Evolutionary conservation across 2,797 vertebrate genomes (phyloP), one percentile per base, ranked within the genome.

Genomic region (Pseudotriccus pelzelni): DNA sequence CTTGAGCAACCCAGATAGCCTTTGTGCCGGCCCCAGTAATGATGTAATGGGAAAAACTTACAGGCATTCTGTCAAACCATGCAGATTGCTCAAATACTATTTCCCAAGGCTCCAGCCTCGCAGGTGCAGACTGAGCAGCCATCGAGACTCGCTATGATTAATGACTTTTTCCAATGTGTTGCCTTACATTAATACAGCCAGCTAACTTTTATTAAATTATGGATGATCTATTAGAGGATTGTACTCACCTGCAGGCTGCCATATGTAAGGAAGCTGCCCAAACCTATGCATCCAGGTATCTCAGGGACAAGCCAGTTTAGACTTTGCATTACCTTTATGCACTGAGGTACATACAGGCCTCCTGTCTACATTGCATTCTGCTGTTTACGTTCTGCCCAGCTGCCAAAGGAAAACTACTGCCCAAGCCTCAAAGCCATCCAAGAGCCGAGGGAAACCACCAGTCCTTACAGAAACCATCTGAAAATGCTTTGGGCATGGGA

Each of bases 111-210:
- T 98, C 98, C 97, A 95, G 97, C 98, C 97, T 94, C 14, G 89
- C 98, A 98, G 98, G 98, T 99, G 98, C 50, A 73, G 97, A 93
- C 97, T 97, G 97, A 96, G 97, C 93, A 96, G 95, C 97, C 96
- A 82, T 96, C 67, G 66, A 86, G 90, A 73, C 91, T 97, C 16
- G 49, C 98, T 32, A 47, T 98, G 98, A 98, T 98, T 98, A 97
- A 98, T 98, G 96, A 97, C 96, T 97, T 94, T 95, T 96, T 96
- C 96, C 97, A 96, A 95, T 6, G 86, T 89, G 90, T 81, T 78
- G 94, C 94, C 87, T 76, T 36, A 96, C 96, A 87, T 86, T 97
- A 95, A 96, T 16, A 55, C 14, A 53, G 69, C 49, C 0, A 95
- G 83, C 43, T 92, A 72, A 46, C 43, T 88, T 77, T 91, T 92